Percentiles rank a stretch among this genome's conserved stretches.
These are phyloP conservation scores for Euura lappo DNA, from an alignment of 1,140 invertebrate genomes.

Conservation along the genomic window DNA sequence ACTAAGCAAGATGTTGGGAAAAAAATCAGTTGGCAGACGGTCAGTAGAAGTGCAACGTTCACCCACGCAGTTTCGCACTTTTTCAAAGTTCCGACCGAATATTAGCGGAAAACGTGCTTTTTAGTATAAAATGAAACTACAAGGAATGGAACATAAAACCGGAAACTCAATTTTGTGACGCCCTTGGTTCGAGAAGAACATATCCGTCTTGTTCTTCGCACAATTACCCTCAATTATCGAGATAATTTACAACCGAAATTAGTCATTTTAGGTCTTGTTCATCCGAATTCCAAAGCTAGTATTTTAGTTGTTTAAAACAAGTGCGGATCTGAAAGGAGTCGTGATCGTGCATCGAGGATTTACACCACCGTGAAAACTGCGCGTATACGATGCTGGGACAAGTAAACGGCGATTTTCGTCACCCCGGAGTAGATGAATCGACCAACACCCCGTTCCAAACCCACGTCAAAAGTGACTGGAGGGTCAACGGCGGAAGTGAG, in stretches of 20 bases:
- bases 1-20: neutral
- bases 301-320: too few relatives aligned
- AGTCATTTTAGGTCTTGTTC: neutral
- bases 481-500: neutral
- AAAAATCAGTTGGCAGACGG: neutral
- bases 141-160: too few relatives aligned
- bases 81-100: neutral
- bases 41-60: neutral
- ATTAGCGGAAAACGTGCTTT: too few relatives aligned
- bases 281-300: conserved; percentile 6
- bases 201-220: too few relatives aligned
- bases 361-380: neutral
- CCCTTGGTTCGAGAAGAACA: neutral
- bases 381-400: conserved; percentile 31
- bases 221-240: too few relatives aligned
- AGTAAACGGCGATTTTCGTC: conserved; percentile 28
- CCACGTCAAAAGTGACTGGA: neutral
- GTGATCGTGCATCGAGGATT: neutral
- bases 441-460: conserved; percentile 20
- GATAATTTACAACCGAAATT: too few relatives aligned
- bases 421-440: conserved; percentile 27
- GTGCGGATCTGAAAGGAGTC: neutral
- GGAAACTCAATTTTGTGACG: neutral
- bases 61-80: neutral
- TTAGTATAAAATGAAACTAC: too few relatives aligned